A percentile compares a stretch with the other conserved stretches of the same genome.
These are phyloP conservation scores for Crypturellus undulatus DNA, from an alignment of 2,113 vertebrate genomes.

Conservation along the genomic window DNA sequence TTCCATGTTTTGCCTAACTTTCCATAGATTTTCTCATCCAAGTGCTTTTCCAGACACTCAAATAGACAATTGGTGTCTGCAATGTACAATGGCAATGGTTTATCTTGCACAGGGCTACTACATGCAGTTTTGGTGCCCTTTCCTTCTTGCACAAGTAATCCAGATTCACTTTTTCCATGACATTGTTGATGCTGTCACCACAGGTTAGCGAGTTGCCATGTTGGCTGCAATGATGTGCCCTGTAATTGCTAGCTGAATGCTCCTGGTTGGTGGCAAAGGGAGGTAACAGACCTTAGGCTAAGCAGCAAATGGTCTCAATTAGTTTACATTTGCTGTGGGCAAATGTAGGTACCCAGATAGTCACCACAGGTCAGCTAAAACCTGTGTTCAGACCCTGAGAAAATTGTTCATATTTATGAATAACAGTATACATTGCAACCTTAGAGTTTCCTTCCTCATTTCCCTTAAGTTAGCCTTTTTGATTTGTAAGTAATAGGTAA, in stretches of 20 bases:
- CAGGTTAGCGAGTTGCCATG: not conserved
- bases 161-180: rapidly evolving
- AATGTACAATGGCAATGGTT: rapidly evolving
- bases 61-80: not conserved
- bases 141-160: not conserved
- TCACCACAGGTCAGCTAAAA: not conserved
- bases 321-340: not conserved
- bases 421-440: not conserved
- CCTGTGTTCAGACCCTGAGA: not conserved
- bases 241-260: not conserved
- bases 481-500: not conserved
- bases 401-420: not conserved
- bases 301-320: not conserved
- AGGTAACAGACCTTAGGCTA: not conserved
- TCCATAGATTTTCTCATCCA: not conserved
- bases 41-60: not conserved
- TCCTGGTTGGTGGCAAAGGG: not conserved
- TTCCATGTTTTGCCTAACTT: too few relatives aligned
- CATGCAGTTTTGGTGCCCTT: not conserved
- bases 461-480: not conserved
- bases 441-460: not conserved
- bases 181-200: not conserved
- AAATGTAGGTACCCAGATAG: not conserved
- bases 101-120: not conserved
- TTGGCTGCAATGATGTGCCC: not conserved